Conservation (phyloP, 2,888 invertebrate species). For the Merodon equestris region DNA sequence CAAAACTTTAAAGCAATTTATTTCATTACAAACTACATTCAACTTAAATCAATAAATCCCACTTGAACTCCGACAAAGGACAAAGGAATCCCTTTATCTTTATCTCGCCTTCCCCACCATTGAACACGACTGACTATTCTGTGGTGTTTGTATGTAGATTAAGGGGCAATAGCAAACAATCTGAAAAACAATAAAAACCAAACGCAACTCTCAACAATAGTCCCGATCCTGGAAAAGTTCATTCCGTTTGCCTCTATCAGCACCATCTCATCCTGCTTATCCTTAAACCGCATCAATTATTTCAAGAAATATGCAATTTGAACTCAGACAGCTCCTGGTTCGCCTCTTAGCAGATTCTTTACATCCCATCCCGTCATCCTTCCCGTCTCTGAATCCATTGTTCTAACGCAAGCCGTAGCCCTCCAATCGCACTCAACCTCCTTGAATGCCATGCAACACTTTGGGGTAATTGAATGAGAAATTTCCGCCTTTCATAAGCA, state of each 20-base stretch:
- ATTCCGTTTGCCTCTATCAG: neutral
- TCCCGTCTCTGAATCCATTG: constrained; percentile 21
- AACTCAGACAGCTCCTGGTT: constrained; percentile 21
- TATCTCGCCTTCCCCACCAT: constrained; percentile 16
- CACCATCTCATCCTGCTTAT: neutral
- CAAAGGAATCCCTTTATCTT: constrained; percentile 41
- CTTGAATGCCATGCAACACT: constrained; percentile 52
- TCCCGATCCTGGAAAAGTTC: constrained; percentile 27
- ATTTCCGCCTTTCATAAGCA: constrained; percentile 58
- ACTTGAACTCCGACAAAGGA: constrained; percentile 28
- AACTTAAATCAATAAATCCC: constrained; percentile 16
- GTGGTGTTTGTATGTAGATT: neutral
- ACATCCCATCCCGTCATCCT: constrained; percentile 7
- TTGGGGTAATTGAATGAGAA: constrained; percentile 65
- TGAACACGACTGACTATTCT: neutral
- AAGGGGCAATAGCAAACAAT: neutral
- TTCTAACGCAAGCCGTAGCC: neutral
- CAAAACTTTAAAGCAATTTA: constrained; percentile 33
- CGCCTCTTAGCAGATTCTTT: constrained; percentile 3
- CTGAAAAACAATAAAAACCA: constrained; percentile 12
- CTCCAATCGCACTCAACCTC: neutral
- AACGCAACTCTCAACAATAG: constrained; percentile 30
- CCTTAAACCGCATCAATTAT: constrained; percentile 50
- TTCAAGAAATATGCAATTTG: constrained; percentile 40
- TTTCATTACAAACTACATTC: constrained; percentile 16